Evolutionary conservation across 2,113 vertebrate genomes (phyloP).

Genomic region (Dolichotis patagonum): DNA sequence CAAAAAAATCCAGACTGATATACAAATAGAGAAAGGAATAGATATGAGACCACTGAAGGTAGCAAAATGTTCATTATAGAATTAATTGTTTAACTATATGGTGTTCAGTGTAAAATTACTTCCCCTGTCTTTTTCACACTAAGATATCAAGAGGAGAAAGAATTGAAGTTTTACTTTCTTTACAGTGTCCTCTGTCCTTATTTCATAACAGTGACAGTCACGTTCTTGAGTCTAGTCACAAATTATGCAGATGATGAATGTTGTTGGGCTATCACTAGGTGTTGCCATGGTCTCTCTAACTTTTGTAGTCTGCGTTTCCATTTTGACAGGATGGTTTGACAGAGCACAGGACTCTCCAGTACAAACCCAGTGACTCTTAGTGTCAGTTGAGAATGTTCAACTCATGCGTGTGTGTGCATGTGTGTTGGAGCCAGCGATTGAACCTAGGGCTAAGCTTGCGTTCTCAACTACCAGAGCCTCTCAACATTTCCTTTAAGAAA

Average conservation of each 20-base stretch:
- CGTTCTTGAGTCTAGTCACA: conserved; percentile 31
- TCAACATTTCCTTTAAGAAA: not conserved
- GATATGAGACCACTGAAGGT: not conserved
- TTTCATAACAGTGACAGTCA: conserved; percentile 4
- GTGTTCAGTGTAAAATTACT: conserved; percentile 12
- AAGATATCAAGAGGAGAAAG: not conserved
- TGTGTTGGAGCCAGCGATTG: not conserved
- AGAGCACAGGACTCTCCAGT: not conserved
- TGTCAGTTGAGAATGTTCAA: not conserved
- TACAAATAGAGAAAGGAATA: not conserved
- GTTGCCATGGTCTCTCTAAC: not conserved
- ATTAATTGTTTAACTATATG: not conserved
- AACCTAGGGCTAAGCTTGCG: not conserved
- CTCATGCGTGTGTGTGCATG: not conserved
- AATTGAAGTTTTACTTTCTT: conserved; percentile 28
- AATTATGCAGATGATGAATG: not conserved
- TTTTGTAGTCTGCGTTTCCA: not conserved
- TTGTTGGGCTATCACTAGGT: not conserved
- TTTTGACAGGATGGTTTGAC: not conserved
- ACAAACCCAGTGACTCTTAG: not conserved
- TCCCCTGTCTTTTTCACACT: conserved; percentile 35
- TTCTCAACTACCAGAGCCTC: not conserved
- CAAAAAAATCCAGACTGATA: rapidly evolving
- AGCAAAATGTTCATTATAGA: not conserved
- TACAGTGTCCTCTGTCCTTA: not conserved